A percentile compares a stretch with the other conserved stretches of the same genome.
These are phyloP conservation scores for Pipra filicauda DNA, from an alignment of 2,113 vertebrate genomes.

Conservation along the genomic window DNA sequence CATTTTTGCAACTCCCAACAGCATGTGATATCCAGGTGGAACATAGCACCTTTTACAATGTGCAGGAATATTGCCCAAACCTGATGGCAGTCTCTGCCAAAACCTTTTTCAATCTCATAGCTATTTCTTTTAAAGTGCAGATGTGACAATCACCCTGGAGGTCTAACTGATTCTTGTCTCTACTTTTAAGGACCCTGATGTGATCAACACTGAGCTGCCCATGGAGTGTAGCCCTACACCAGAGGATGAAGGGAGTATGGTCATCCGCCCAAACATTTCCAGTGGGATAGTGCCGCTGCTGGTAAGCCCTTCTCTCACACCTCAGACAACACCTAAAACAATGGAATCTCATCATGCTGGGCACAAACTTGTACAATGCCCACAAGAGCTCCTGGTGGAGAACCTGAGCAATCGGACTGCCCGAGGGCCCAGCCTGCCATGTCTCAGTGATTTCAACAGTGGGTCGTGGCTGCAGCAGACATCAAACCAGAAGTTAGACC, in stretches of 20 bases:
- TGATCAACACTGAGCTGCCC: slow-evolving; percentile 87
- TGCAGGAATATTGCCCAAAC: neutral
- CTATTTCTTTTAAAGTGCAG: neutral
- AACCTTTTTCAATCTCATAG: neutral
- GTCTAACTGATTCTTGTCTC: neutral
- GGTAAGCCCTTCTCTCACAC: slow-evolving; percentile 66
- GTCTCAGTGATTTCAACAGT: slow-evolving; percentile 26
- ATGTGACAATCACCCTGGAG: neutral
- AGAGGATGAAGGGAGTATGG: slow-evolving; percentile 79
- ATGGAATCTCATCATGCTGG: slow-evolving; percentile 13
- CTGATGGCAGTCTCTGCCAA: neutral
- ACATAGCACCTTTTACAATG: accelerated
- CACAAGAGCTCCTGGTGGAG: slow-evolving; percentile 77
- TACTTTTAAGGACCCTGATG: slow-evolving; percentile 84
- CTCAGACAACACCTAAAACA: slow-evolving; percentile 11
- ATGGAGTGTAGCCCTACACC: slow-evolving; percentile 77
- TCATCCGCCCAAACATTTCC: slow-evolving; percentile 76
- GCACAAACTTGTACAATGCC: slow-evolving; percentile 46
- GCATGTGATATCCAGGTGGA: neutral
- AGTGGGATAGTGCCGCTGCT: slow-evolving; percentile 77
- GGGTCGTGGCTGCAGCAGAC: slow-evolving; percentile 50
- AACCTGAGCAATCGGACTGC: slow-evolving; percentile 71
- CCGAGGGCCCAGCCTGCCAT: slow-evolving; percentile 63
- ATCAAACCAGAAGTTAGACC: slow-evolving; percentile 72
- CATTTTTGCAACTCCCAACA: neutral